Evolutionary conservation across 30 jellyfish, hydroid and myxozoan species (phyloP).

Genomic region (Turritopsis dohrnii): DNA sequence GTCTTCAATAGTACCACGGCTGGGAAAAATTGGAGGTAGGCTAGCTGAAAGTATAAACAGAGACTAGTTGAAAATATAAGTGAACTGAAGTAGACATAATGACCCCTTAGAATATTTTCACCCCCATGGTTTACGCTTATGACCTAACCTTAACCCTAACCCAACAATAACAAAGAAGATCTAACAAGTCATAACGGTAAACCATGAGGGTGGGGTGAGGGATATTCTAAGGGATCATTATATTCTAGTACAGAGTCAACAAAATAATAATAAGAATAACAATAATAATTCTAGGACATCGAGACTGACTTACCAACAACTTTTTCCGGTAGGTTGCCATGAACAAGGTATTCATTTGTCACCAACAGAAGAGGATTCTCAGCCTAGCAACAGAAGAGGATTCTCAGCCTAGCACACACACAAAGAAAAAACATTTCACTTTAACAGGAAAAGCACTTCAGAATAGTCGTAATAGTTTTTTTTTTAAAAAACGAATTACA

Average conservation of each 20-base stretch:
- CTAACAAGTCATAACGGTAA: no score
- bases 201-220: no score
- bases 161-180: no score
- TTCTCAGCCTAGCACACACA: not conserved
- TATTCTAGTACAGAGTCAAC: no score
- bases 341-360: not conserved
- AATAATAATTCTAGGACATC: no score
- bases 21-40: not conserved
- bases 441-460: not conserved
- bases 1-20: not conserved
- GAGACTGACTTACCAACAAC: not conserved
- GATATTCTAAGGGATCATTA: no score
- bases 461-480: not conserved
- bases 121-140: no score
- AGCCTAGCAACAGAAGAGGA: not conserved
- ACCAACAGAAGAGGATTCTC: slow-evolving; percentile 1
- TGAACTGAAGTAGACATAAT: no score
- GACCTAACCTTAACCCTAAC: no score
- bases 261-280: no score
- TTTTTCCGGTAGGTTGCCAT: not conserved
- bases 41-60: not conserved
- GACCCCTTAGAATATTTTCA: no score
- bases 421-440: not conserved
- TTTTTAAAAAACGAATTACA: not conserved
- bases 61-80: no score